These are phyloP conservation scores for Sminthurides bifidus DNA, from an alignment of 1,140 invertebrate species.

Conservation along the genomic window DNA sequence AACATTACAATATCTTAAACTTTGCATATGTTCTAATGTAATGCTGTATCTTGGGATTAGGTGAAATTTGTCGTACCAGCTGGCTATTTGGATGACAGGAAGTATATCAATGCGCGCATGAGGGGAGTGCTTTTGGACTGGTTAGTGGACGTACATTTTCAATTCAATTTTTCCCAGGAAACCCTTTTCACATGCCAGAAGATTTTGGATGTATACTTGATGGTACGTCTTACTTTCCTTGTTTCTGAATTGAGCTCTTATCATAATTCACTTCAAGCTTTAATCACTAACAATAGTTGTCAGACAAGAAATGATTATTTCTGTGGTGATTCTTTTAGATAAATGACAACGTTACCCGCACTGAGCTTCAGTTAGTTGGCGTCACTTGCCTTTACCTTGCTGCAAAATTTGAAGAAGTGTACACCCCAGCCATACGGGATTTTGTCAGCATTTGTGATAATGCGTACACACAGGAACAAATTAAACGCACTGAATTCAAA, in stretches of 20 bases:
- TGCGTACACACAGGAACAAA: constrained; percentile 65
- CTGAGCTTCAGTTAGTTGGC: constrained; percentile 77
- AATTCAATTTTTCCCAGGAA: constrained; percentile 78
- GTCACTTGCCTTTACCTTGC: constrained; percentile 83
- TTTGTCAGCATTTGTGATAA: constrained; percentile 89
- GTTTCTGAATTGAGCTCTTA: background rate
- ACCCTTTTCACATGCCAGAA: constrained; percentile 80
- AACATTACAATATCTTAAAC: background rate
- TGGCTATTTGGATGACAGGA: constrained; percentile 52
- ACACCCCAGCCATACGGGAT: constrained; percentile 71
- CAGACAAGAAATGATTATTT: background rate
- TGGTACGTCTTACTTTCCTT: constrained; percentile 20
- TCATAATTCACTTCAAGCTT: background rate
- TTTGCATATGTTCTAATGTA: background rate
- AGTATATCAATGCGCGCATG: constrained; percentile 63
- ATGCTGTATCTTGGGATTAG: constrained; percentile 32
- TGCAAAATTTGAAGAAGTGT: constrained; percentile 92
- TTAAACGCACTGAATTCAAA: constrained; percentile 69
- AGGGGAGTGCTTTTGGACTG: constrained; percentile 80
- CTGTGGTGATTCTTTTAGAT: constrained; percentile 35
- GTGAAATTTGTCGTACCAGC: constrained; percentile 46
- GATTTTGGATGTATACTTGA: constrained; percentile 88
- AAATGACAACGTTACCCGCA: constrained; percentile 47
- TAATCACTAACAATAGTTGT: background rate
- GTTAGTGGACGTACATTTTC: constrained; percentile 81